Evolutionary conservation across 2,113 vertebrate species (phyloP), one percentile per base, ranked within the genome.

Genomic region (Peromyscus maniculatus): DNA sequence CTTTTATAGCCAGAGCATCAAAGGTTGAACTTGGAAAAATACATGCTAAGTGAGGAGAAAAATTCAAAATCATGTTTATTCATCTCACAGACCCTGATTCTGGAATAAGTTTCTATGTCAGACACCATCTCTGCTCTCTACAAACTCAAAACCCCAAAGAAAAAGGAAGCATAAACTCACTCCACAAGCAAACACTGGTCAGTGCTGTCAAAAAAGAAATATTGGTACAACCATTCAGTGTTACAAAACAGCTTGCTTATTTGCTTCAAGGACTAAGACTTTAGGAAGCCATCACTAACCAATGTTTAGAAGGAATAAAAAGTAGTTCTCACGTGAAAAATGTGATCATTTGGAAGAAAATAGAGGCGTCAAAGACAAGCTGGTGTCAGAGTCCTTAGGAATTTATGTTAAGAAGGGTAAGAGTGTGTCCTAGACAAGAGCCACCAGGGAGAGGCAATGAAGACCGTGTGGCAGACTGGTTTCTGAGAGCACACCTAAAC

Each of bases 321-420:
- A 84, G 49, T 74, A 67, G 17, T 87, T 96, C 96, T 36, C 49
- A 74, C 57, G 19, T 55, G n/a, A 64, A 84, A 93, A 89, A 88
- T 7, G 36, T 36, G 66, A 74, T 84, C 11, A 36, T 9, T 66
- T 78, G 39, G 12, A 12, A 84, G 86, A n/a, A 93, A 72, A 80
- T 69, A 92, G 87, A 93, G 28, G 19, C 72, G 36, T 24, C 4
- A 84, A 74, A 87, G 49, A 8, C 22, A 90, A 33, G 17, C 17
- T 55, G n/a, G 52, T 19, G 12, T 66, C 16, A 46, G 26, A 92
- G 11, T 1, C 21, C 46, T 74, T 87, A 82, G 87, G 67, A 92
- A 96, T 75, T 62, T 39, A 71, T 75, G 39, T 33, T 94, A 71
- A 93, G 7, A 17, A 69, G 57, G 64, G 46, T 78, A 21, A 10